Evolutionary conservation across 2,888 invertebrate species (phyloP), one percentile per base, ranked within the genome.

Genomic region (Opisthograptis luteolata): DNA sequence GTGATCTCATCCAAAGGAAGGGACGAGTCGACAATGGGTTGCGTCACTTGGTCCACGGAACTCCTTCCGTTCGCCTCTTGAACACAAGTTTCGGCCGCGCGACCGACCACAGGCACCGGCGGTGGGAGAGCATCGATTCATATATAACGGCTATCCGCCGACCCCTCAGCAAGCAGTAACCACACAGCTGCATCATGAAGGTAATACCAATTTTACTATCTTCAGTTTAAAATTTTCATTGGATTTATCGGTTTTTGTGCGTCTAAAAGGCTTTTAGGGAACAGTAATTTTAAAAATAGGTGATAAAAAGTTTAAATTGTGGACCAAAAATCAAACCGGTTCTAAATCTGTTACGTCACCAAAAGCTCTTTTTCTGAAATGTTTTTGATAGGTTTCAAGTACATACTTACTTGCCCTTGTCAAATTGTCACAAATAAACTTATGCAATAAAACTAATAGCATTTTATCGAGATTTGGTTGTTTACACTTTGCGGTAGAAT

Each of bases 161-260:
- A 76, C 66, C 75, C 76, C 79, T 74, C 76, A 76, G 62, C 82
- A 85, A 75, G 81, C 88, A 89, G 78, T 84, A 73, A 80, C 74
- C 81, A 72, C 73, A 76, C 77, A 81, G 84, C 87, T 81, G 80
- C 87, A 83, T 59, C 81, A 89, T 89, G 89, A 89, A 89, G 89
- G 89, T 89, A 87, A 68, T 60, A 48, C 13, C 27, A 45, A 13
- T 51, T 36, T 30, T 41, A 51, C 34, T 51, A 44, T 40, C 25
- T 48, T 50, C 45, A 20, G 34, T 24, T 35, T 51, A 52, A 41
- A 15, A 37, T 27, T 27, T 28, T n/a, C 8, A 40, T 20, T 15
- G 3, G 5, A 9, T 24, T 24, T 36, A 10, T 6, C 6, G 8
- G 4, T 17, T 25, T 25, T 8, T 20, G 20, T 20, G 7, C 3